Conservation (phyloP, 2,888 invertebrate genomes). For the Plebejus anna region DNA sequence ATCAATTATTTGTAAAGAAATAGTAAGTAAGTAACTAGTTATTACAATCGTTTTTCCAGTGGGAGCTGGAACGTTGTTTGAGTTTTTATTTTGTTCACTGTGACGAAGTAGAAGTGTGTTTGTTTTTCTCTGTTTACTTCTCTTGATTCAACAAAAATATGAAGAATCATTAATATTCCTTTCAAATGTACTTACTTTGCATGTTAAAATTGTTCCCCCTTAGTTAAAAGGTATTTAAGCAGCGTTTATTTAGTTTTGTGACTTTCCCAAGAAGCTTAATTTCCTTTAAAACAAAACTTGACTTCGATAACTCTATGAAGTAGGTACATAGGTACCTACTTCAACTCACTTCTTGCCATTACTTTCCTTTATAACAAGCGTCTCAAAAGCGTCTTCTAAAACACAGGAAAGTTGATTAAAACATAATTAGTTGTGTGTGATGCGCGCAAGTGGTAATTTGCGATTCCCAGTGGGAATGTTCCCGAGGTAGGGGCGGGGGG, state of each 20-base stretch:
- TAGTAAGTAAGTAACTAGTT: neutral
- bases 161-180: too few relatives aligned
- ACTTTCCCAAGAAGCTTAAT: neutral
- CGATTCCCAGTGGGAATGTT: slow-evolving; percentile 27
- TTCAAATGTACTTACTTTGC: too few relatives aligned
- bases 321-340: too few relatives aligned
- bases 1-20: slow-evolving; percentile 5
- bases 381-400: neutral
- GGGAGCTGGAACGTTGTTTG: neutral
- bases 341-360: neutral
- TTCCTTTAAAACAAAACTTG: neutral
- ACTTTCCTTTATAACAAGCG: neutral
- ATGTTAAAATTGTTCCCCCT: too few relatives aligned
- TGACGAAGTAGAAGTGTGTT: neutral
- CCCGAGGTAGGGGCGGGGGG: slow-evolving; percentile 48
- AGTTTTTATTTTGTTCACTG: neutral
- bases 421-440: slow-evolving; percentile 24
- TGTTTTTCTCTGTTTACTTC: neutral
- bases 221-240: too few relatives aligned
- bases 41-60: neutral
- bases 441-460: slow-evolving; percentile 18
- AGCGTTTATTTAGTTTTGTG: too few relatives aligned
- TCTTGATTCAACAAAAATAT: too few relatives aligned
- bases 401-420: slow-evolving; percentile 3
- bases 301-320: neutral